A percentile compares a stretch with the other conserved stretches of the same genome.
phyloP scores from a whole-genome alignment of 2,113 vertebrate genomes.

The Salvelinus sp. region DNA sequence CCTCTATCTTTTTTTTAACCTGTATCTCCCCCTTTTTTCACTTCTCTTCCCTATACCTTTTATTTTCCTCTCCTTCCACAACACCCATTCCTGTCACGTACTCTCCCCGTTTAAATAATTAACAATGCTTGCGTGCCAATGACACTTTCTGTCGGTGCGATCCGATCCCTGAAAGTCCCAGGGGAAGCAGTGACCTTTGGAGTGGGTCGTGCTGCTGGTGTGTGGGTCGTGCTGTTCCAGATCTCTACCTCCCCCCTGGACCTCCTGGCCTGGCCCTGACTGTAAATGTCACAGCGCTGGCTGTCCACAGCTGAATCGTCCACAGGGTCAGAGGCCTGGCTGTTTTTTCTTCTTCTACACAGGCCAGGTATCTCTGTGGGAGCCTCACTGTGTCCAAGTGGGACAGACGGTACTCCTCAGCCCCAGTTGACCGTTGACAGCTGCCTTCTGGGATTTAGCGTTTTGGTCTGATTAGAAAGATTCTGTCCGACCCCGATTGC shows the following conservation, averaged over 20 bases:
- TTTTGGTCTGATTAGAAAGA: constrained; percentile 37
- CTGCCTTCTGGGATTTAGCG: constrained; percentile 12
- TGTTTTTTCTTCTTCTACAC: neutral
- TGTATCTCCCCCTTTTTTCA: neutral
- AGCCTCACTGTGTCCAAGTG: constrained; percentile 5
- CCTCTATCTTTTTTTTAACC: too few relatives aligned
- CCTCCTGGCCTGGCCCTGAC: neutral
- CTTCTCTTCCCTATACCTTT: neutral
- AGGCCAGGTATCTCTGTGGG: constrained; percentile 39
- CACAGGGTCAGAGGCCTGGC: neutral
- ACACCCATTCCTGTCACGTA: neutral
- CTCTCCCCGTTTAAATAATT: neutral
- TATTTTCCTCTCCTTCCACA: neutral
- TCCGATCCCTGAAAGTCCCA: neutral
- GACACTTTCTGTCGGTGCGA: neutral
- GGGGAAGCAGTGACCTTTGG: neutral
- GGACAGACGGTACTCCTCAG: too few relatives aligned
- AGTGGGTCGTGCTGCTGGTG: neutral
- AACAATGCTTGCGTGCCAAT: neutral
- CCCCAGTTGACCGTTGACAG: neutral
- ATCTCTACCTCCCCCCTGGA: neutral
- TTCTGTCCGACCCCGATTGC: constrained; percentile 18
- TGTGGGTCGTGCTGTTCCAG: neutral
- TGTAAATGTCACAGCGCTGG: neutral
- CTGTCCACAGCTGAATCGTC: neutral